Base-by-base conservation (phyloP, 2,888 invertebrate species). In the Sylvicola cinctus region DNA sequence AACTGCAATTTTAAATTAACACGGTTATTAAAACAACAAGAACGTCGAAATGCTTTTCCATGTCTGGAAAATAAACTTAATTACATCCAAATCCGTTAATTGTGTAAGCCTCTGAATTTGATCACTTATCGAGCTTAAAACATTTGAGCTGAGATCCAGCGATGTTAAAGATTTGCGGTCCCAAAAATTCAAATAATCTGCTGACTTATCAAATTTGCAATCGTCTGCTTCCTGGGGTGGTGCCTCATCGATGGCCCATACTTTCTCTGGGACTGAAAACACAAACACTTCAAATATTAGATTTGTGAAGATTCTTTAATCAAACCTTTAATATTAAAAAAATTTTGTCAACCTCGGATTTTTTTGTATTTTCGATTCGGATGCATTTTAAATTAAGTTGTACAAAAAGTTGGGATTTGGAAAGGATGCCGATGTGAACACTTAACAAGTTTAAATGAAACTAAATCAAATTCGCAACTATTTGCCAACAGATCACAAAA, bases 61-160 rank as follows among this genome's bases (percentile, higher is more conserved):
- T 12, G 15, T 30, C 32, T 15, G 28, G 13, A 27, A 29, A 23
- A 28, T 29, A 20, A 28, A 8, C 7, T 25, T 13, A 41, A 50
- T 43, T 60, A 80, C 81, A 62, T 74, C 73, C 45, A 81, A 61
- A 31, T 70, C 69, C 27, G 68, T 65, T 32, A 83, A 63, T 46
- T 75, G 70, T 42, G 68, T 63, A 38, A 83, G 61, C 43, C 68
- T 63, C 47, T 66, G 65, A 43, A 83, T 65, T 49, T 72, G 65
- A 25, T 65, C 55, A 36, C 77, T 70, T 46, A 84, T 60, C 41
- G 55, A 55, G 38, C 63, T 64, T 40, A 83, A 59, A 38, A 66
- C 63, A 55, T 84, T 83, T 11, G 72, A 75, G 49, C 79, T 78
- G 35, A 81, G 61, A 55, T 87, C 83, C 41, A 90, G 63, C 45